Percentiles rank a stretch among this genome's conserved stretches.
These are phyloP conservation scores for Phacellophora camtschatica DNA, from an alignment of 30 jellyfish, hydroid and myxozoan genomes.

Conservation along the genomic window DNA sequence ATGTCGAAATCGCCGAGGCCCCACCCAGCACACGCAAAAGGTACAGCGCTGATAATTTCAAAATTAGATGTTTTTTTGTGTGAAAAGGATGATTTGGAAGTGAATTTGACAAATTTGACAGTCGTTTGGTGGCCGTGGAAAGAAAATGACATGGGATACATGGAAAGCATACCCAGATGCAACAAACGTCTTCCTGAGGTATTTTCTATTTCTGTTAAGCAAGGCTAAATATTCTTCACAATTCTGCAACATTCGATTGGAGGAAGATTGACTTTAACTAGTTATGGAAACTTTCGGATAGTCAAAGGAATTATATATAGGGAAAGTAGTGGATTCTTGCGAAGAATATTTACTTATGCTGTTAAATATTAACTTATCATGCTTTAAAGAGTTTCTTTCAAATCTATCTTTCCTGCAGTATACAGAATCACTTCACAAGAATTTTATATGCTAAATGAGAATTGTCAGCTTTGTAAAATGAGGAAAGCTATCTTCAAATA, in stretches of 20 bases:
- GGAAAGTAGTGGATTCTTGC: conserved; percentile 3
- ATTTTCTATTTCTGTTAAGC: background rate
- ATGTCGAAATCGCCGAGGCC: background rate
- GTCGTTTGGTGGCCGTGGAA: conserved; percentile 45
- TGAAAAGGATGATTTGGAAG: conserved; percentile 10
- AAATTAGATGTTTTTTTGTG: background rate
- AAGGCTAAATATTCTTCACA: no score
- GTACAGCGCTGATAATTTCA: conserved; percentile 20
- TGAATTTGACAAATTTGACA: background rate
- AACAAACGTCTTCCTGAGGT: conserved; percentile 37
- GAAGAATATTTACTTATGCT: background rate
- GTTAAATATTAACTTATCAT: background rate
- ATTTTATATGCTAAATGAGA: background rate
- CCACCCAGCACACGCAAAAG: conserved; percentile 19
- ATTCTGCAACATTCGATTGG: no score
- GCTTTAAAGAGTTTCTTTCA: background rate
- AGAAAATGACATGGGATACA: conserved; percentile 50
- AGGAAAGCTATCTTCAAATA: conserved; percentile 13
- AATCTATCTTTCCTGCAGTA: conserved; percentile 10
- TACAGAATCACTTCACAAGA: conserved; percentile 19
- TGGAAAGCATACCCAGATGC: conserved; percentile 46
- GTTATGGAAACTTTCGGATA: background rate
- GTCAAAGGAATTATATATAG: background rate
- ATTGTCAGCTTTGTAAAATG: conserved; percentile 10
- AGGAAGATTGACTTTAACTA: background rate